Evolutionary conservation across 1,140 invertebrate genomes (phyloP).

Genomic region (Sycobia sp.): DNA sequence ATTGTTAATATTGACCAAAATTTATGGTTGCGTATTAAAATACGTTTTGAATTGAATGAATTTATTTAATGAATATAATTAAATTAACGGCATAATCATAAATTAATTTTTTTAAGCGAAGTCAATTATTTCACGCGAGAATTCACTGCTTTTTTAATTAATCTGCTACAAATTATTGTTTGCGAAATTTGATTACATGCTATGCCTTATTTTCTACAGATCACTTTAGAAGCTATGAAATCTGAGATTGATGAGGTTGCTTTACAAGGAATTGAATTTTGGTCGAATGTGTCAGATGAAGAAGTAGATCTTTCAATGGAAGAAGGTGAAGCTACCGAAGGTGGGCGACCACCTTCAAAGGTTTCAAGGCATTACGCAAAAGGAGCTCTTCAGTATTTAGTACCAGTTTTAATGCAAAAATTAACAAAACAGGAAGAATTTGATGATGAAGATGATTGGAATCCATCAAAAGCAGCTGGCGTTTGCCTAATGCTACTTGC

Average conservation of each 20-base stretch:
- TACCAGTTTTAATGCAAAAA: constrained; percentile 92
- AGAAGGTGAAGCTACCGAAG: constrained; percentile 89
- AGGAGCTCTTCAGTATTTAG: constrained; percentile 93
- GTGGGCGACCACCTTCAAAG: constrained; percentile 86
- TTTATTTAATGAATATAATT: too few species aligned
- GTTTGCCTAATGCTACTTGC: constrained; percentile 99
- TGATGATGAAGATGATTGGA: constrained; percentile 99
- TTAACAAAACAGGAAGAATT: constrained; percentile 92
- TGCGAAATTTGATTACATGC: too few species aligned
- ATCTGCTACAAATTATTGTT: too few species aligned
- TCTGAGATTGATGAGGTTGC: constrained; percentile 94
- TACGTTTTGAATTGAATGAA: too few species aligned
- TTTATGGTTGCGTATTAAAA: too few species aligned
- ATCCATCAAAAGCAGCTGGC: constrained; percentile 97
- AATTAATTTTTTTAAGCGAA: too few species aligned
- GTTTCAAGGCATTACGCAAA: constrained; percentile 93
- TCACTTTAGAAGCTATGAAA: constrained; percentile 98
- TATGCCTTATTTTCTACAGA: constrained; percentile 69
- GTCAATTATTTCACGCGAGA: too few species aligned
- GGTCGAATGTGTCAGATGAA: constrained; percentile 99
- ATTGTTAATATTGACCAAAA: too few species aligned
- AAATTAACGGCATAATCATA: too few species aligned
- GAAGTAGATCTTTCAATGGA: constrained; percentile 97
- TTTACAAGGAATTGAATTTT: constrained; percentile 99
- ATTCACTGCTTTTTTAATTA: too few species aligned